Percentiles rank a stretch among this genome's conserved stretches.
Evolutionary conservation across 1,140 invertebrate genomes (phyloP).

Genomic region (Varroa destructor): DNA sequence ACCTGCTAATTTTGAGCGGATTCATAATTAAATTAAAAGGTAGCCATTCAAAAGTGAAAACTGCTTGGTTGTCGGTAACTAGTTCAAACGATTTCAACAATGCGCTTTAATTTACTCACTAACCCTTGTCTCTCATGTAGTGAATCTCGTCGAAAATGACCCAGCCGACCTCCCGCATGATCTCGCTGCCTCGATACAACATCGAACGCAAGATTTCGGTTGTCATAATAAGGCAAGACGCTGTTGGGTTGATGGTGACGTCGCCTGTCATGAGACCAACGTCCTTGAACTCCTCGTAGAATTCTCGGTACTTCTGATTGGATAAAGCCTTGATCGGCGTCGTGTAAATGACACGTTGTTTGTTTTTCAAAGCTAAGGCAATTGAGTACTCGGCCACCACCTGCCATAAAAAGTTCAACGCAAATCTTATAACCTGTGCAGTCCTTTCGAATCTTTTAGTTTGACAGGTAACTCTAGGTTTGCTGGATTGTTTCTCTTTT

Average conservation of each 20-base stretch:
- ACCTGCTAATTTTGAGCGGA: too few relatives aligned
- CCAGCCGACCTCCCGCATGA: conserved; percentile 98
- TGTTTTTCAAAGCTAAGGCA: conserved; percentile 53
- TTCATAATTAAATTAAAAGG: conserved; percentile 27
- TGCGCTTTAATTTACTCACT: background rate
- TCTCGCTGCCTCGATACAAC: conserved; percentile 93
- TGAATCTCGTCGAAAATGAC: conserved; percentile 99
- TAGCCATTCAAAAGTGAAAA: background rate
- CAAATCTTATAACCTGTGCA: too few relatives aligned
- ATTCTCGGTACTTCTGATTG: conserved; percentile 98
- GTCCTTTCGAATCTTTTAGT: too few relatives aligned
- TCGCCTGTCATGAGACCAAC: conserved; percentile 97
- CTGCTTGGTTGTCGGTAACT: background rate
- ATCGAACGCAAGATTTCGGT: conserved; percentile 98
- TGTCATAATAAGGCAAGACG: conserved; percentile 97
- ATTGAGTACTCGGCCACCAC: conserved; percentile 50
- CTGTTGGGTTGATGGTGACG: conserved; percentile 95
- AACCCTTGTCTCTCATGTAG: conserved; percentile 93
- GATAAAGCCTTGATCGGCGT: conserved; percentile 98
- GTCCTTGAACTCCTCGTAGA: conserved; percentile 93
- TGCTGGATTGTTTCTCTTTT: too few relatives aligned
- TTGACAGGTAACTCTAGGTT: too few relatives aligned
- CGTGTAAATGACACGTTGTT: conserved; percentile 93
- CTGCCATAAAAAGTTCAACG: background rate
- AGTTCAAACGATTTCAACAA: background rate